phyloP scores from a whole-genome alignment of 2,888 invertebrate species.

The Odontothrips loti region DNA sequence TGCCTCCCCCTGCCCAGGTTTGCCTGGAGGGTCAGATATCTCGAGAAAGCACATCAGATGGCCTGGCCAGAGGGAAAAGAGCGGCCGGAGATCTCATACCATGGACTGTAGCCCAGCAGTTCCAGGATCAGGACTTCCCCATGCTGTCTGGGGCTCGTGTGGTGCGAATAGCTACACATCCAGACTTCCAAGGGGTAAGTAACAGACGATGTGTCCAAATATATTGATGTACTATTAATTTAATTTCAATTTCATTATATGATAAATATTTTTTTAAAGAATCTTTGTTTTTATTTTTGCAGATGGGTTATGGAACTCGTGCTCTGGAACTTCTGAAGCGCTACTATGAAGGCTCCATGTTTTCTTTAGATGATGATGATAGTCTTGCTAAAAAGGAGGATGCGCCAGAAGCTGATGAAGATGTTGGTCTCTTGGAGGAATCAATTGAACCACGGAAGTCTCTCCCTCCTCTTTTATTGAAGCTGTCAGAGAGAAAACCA shows the following conservation, averaged over 20 bases:
- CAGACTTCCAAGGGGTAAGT: conserved; percentile 84
- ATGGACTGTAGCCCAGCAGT: conserved; percentile 97
- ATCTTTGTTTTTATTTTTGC: conserved; percentile 44
- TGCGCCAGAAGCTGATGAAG: conserved; percentile 54
- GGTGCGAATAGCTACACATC: conserved; percentile 96
- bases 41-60: conserved; percentile 66
- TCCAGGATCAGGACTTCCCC: conserved; percentile 90
- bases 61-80: conserved; percentile 78
- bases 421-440: conserved; percentile 65
- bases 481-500: conserved; percentile 76
- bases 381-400: conserved; percentile 45
- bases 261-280: background rate
- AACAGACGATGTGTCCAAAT: conserved; percentile 4
- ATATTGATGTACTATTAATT: background rate
- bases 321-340: conserved; percentile 78
- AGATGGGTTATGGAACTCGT: conserved; percentile 96
- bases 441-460: conserved; percentile 62
- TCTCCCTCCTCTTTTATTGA: conserved; percentile 82
- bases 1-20: conserved; percentile 46
- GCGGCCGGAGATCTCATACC: conserved; percentile 97
- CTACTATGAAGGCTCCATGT: conserved; percentile 82
- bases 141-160: conserved; percentile 83
- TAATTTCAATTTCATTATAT: background rate
- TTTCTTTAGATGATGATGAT: conserved; percentile 60
- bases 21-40: conserved; percentile 61